Evolutionary conservation across 2,888 invertebrate species (phyloP).

Genomic region (Volucella bombylans): DNA sequence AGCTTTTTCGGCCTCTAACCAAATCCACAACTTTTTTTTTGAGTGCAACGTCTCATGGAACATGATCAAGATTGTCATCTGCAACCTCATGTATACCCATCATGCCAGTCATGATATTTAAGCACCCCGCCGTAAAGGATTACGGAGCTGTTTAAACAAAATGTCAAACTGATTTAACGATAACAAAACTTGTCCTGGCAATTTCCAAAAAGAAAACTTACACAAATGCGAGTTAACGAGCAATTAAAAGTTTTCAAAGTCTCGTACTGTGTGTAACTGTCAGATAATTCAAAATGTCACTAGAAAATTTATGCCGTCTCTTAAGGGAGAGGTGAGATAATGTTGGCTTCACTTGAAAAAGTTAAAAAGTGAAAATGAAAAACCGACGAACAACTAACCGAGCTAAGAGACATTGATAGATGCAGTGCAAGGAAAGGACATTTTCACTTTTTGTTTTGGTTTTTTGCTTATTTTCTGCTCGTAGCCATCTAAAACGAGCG

Average conservation of each 20-base stretch:
- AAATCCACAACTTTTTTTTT: no score
- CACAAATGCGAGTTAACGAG: slow-evolving; percentile 9
- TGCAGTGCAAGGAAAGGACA: slow-evolving; percentile 4
- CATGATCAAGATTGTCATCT: no score
- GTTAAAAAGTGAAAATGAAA: slow-evolving; percentile 33
- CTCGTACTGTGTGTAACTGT: slow-evolving; percentile 20
- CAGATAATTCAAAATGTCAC: slow-evolving; percentile 39
- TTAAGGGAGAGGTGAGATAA: neutral
- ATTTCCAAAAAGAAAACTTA: neutral
- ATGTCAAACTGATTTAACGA: no score
- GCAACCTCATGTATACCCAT: no score
- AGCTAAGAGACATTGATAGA: slow-evolving; percentile 4
- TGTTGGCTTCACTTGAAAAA: slow-evolving; percentile 4
- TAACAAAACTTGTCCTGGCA: neutral
- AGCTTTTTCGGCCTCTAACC: no score
- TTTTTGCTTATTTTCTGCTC: neutral
- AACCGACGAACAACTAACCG: neutral
- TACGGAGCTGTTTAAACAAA: no score
- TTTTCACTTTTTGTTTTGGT: slow-evolving; percentile 4
- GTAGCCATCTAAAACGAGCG: neutral
- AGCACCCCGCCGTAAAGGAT: no score
- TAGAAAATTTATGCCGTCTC: slow-evolving; percentile 15
- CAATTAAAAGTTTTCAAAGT: slow-evolving; percentile 61
- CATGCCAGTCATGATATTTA: no score
- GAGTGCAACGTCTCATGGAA: no score